Base-by-base conservation (phyloP, 2,888 invertebrate genomes). In the Atherix ibis region DNA sequence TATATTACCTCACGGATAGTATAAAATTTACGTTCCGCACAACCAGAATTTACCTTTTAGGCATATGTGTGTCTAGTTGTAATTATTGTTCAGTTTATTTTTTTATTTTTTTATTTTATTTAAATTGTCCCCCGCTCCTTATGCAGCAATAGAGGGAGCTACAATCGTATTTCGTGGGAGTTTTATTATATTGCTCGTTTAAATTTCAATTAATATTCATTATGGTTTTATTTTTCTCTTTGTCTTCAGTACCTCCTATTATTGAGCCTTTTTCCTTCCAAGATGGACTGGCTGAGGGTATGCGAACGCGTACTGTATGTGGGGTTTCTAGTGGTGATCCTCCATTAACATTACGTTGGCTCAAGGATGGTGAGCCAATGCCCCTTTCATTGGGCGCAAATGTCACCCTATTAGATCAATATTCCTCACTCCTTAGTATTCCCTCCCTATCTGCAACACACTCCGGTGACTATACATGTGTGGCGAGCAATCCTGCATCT, bases 231-330 rank as follows among this genome's bases (percentile, higher is more conserved):
- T 46, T 54, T 51, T 54, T 54, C 50, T 52, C 38, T 39, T 36
- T 40, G 34, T 41, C 46, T 40, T 48, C 75, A 80, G 80, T 80
- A 71, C 80, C 80, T 65, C 80, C 80, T 66, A 76, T 76, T 68
- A 79, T 81, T 71, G 78, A 78, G 71, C 77, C 80, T 66, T 80
- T 81, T 73, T 71, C 70, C 68, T 80, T 80, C 68, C 76, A 78
- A 73, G 79, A 78, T 66, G 77, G 77, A 62, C 72, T 80, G 58
- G 73, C 76, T 59, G 78, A 80, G 67, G 78, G 78, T 64, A 77
- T 77, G 76, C 72, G 79, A 60, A 80, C 80, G 48, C 73, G 79
- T 62, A 76, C 78, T 58, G 75, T 80, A 58, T 81, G 81, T 66
- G 77, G 79, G 57, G 78, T 80, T 54, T 76, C 76, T 61, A 70